Percentiles rank a stretch among this genome's conserved stretches.
These are phyloP conservation scores for Grantiella picta DNA, from an alignment of 2,113 vertebrate species.

Conservation along the genomic window DNA sequence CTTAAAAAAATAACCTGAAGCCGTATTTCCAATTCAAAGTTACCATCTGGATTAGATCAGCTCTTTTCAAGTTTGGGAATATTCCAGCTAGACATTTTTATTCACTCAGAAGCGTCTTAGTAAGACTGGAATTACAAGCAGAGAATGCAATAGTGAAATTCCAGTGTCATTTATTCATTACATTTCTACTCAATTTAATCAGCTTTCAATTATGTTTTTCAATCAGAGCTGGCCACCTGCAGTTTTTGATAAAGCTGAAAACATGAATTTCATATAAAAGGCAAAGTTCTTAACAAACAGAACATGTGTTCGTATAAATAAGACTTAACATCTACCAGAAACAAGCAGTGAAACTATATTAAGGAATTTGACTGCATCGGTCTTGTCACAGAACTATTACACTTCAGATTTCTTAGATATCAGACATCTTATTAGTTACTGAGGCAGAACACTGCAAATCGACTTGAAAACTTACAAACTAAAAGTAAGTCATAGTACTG, in stretches of 20 bases:
- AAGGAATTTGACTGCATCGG: not conserved
- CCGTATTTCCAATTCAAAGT: not conserved
- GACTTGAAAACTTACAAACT: not conserved
- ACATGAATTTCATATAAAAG: not conserved
- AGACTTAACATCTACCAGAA: not conserved
- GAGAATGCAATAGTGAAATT: not conserved
- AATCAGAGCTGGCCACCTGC: not conserved
- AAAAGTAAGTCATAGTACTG: not conserved
- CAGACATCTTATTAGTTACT: not conserved
- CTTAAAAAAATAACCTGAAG: not conserved
- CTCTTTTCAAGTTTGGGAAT: not conserved
- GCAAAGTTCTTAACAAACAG: not conserved
- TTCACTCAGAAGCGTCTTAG: not conserved
- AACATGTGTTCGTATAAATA: not conserved
- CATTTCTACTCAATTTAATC: not conserved
- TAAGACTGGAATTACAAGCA: not conserved
- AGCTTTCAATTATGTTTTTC: not conserved
- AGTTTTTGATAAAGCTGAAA: conserved; percentile 8
- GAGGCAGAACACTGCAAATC: not conserved
- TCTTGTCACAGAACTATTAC: not conserved
- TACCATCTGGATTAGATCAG: not conserved
- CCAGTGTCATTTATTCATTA: not conserved
- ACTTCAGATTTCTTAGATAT: not conserved
- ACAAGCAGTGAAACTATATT: not conserved
- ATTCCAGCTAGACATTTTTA: not conserved